phyloP scores from a whole-genome alignment of 1,140 invertebrate species.

The Elymnias hypermnestra region DNA sequence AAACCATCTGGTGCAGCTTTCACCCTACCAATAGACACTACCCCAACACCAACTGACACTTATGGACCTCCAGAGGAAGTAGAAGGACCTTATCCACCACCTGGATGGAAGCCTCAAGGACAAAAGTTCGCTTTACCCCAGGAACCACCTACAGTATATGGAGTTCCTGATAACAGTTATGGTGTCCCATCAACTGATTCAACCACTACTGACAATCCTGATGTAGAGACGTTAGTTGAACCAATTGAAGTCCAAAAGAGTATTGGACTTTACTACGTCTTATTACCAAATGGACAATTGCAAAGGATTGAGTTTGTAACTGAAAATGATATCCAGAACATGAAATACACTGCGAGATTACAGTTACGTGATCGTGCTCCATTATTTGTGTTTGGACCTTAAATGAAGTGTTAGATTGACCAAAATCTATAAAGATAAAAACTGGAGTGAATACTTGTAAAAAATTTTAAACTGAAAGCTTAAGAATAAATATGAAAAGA shows the following conservation, averaged over 20 bases:
- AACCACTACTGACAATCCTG: conserved; percentile 42
- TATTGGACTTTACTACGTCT: conserved; percentile 51
- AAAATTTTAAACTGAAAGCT: too few species aligned
- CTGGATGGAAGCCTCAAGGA: conserved; percentile 54
- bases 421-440: too few species aligned
- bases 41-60: conserved; percentile 26
- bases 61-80: conserved; percentile 43
- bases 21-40: conserved; percentile 37
- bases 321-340: conserved; percentile 56
- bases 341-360: conserved; percentile 52
- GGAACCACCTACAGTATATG: conserved; percentile 48
- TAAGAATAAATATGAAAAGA: too few species aligned
- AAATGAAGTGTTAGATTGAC: too few species aligned
- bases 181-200: conserved; percentile 28
- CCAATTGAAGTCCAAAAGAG: conserved; percentile 57
- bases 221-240: conserved; percentile 48
- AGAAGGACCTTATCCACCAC: conserved; percentile 44
- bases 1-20: conserved; percentile 57
- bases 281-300: conserved; percentile 52
- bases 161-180: conserved; percentile 48
- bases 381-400: conserved; percentile 44
- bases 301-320: conserved; percentile 52
- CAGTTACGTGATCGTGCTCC: conserved; percentile 44
- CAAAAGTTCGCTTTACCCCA: conserved; percentile 48
- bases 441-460: too few species aligned